Evolutionary conservation across 2,888 invertebrate genomes (phyloP).

Genomic region (Ochropacha duplaris): DNA sequence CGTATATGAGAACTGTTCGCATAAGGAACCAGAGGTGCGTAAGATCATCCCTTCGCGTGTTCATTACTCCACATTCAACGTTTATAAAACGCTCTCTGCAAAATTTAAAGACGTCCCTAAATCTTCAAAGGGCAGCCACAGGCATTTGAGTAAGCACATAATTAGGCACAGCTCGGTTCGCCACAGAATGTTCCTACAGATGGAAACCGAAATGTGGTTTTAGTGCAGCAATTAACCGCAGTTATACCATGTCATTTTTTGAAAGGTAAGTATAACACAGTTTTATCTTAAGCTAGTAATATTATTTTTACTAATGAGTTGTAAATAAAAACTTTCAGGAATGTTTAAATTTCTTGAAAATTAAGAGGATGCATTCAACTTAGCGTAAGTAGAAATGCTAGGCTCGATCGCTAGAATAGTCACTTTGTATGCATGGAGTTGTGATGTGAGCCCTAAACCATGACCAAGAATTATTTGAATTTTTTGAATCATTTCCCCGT

Average conservation of each 20-base stretch:
- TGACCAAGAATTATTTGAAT: no score
- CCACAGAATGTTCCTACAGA: conserved; percentile 17
- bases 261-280: not conserved
- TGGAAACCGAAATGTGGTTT: conserved; percentile 22
- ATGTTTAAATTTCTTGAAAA: no score
- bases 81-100: not conserved
- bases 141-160: conserved; percentile 26
- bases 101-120: conserved; percentile 17
- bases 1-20: no score
- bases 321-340: no score
- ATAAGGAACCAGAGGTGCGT: not conserved
- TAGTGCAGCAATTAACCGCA: conserved; percentile 11
- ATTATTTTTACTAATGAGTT: no score
- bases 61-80: not conserved
- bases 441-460: no score
- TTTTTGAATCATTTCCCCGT: no score
- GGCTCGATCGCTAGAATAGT: no score
- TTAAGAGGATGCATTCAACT: no score
- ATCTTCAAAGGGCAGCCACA: conserved; percentile 18
- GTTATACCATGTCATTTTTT: conserved; percentile 7
- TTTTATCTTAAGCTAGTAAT: not conserved
- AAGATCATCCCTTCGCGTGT: not conserved
- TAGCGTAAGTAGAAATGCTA: no score
- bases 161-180: conserved; percentile 15
- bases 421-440: no score